Evolutionary conservation across 2,797 vertebrate species (phyloP).

Genomic region (Melanotaenia boesemani): DNA sequence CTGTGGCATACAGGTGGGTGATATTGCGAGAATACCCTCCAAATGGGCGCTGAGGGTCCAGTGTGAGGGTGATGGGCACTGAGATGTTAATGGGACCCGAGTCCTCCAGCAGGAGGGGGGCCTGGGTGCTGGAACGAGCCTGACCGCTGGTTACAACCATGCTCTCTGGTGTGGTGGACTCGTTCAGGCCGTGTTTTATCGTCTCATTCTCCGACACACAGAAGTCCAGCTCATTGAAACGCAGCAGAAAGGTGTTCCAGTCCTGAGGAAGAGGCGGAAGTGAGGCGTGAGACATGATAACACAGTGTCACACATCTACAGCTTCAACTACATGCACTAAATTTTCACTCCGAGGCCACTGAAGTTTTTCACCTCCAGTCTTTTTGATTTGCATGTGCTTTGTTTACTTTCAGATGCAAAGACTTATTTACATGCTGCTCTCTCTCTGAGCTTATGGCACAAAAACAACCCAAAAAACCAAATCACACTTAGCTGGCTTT

Average conservation of each 20-base stretch:
- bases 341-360: neutral
- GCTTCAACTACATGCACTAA: neutral
- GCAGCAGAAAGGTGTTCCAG: constrained; percentile 97
- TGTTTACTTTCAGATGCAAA: constrained; percentile 24
- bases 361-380: too few species aligned
- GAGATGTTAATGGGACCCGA: constrained; percentile 95
- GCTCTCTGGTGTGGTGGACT: constrained; percentile 91
- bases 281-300: neutral
- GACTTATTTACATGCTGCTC: neutral
- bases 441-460: neutral
- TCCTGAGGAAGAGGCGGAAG: constrained; percentile 81
- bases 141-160: constrained; percentile 90
- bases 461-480: too few species aligned
- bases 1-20: constrained; percentile 93
- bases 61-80: constrained; percentile 92
- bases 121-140: constrained; percentile 90
- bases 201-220: constrained; percentile 99
- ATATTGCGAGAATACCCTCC: constrained; percentile 97
- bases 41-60: constrained; percentile 94
- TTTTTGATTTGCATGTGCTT: constrained; percentile 27
- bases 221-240: constrained; percentile 97
- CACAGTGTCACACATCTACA: neutral
- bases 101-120: constrained; percentile 91
- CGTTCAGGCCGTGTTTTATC: constrained; percentile 94
- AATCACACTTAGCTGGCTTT: neutral